Evolutionary conservation across 1,140 invertebrate genomes (phyloP), one percentile per base, ranked within the genome.

Genomic region (Scaptomyza hsui): DNA sequence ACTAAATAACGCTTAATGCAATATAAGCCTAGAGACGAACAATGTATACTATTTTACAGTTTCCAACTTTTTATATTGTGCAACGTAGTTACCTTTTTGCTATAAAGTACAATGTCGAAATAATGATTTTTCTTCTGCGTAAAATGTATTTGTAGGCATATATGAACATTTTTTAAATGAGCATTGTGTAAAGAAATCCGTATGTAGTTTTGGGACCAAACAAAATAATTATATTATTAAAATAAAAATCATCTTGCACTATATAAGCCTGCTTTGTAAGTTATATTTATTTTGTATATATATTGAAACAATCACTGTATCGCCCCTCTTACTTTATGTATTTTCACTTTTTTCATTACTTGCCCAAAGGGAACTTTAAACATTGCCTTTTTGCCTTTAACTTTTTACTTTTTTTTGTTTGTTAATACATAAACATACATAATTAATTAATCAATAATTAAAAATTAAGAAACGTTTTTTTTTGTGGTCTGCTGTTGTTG

Each of bases 1-100:
- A 89, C 86, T 89, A 89, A 89, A 89, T 89, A 89, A 89, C 86
- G 86, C 86, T 89, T 89, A 89, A 89, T 81, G 77, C 85, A 86
- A 89, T 81, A 89, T 73, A 65, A 86, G 70, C 67, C 64, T 86
- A 81, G 39, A 72, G 78, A 89, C 57, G 57, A 82, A 82, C 74
- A 75, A 75, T 72, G 49, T 59, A 55, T 76, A 70, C 44, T 57
- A n/a, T n/a, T n/a, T 57, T 32, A 51, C 35, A 29, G 18, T 56
- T 35, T 48, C 42, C 51, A 53, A n/a, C 15, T 12, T n/a, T 41
- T 32, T 41, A 7, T 44, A 3, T 47, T 37, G 52, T 47, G 48
- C 62, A 42, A 59, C 19, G 47, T 39, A 41, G 6, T 69, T 44
- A 24, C 55, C 56, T 37, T 52, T 62, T 53, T 21, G 19, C 41